Evolutionary conservation across 2,888 invertebrate genomes (phyloP).

Genomic region (Pediacus dermestoides): DNA sequence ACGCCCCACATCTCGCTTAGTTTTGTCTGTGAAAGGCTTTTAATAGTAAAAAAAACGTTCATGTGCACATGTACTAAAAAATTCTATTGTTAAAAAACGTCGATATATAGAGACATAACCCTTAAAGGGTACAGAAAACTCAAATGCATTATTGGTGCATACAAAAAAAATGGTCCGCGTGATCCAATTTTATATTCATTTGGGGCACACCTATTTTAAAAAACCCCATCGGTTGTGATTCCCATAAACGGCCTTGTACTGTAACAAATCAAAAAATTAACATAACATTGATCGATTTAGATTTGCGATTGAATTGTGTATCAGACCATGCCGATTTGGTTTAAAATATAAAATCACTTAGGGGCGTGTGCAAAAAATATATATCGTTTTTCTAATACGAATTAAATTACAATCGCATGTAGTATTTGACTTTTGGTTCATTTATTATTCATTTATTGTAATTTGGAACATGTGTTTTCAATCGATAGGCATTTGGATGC

Average conservation of each 20-base stretch:
- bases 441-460: slow-evolving; percentile 42
- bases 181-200: slow-evolving; percentile 49
- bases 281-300: slow-evolving; percentile 46
- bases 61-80: slow-evolving; percentile 36
- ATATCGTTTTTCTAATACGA: slow-evolving; percentile 40
- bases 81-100: slow-evolving; percentile 37
- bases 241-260: slow-evolving; percentile 48
- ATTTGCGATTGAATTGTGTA: slow-evolving; percentile 42
- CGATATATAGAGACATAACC: slow-evolving; percentile 36
- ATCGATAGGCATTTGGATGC: slow-evolving; percentile 10
- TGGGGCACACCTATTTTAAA: slow-evolving; percentile 36
- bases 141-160: slow-evolving; percentile 19
- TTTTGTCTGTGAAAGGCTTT: slow-evolving; percentile 25
- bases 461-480: slow-evolving; percentile 35
- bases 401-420: slow-evolving; percentile 33
- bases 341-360: slow-evolving; percentile 40
- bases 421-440: slow-evolving; percentile 35
- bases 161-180: slow-evolving; percentile 35
- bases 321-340: slow-evolving; percentile 41
- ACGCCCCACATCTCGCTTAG: slow-evolving; percentile 40
- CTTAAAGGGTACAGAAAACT: slow-evolving; percentile 30
- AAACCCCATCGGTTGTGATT: slow-evolving; percentile 40
- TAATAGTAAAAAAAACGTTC: slow-evolving; percentile 30
- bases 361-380: slow-evolving; percentile 41
- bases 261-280: slow-evolving; percentile 46